Evolutionary conservation across 2,888 invertebrate genomes (phyloP).

Genomic region (Euspilapteryx auroguttella): DNA sequence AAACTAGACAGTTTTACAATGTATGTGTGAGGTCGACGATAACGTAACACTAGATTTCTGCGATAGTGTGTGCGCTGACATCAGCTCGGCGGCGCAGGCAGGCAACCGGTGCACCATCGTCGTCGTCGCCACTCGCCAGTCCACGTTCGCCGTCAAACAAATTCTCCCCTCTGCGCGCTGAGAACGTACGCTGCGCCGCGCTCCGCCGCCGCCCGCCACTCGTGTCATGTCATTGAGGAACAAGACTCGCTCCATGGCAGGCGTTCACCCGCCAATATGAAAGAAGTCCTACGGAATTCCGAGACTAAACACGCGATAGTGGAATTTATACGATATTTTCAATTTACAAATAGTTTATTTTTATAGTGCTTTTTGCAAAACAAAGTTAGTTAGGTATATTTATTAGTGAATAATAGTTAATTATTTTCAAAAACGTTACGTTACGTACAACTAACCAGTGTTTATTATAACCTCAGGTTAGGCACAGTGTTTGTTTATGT

Average conservation of each 20-base stretch:
- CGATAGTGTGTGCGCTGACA: slow-evolving; percentile 39
- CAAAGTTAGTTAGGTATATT: slow-evolving; percentile 51
- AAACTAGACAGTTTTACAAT: slow-evolving; percentile 41
- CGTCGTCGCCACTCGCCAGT: slow-evolving; percentile 25
- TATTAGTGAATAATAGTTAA: slow-evolving; percentile 57
- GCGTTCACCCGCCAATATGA: slow-evolving; percentile 57
- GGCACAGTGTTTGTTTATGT: slow-evolving; percentile 37
- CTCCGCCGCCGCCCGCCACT: slow-evolving; percentile 31
- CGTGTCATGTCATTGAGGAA: slow-evolving; percentile 62
- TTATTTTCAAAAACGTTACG: slow-evolving; percentile 47
- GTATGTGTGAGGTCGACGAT: slow-evolving; percentile 23
- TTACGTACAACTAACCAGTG: no score
- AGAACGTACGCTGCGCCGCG: slow-evolving; percentile 30
- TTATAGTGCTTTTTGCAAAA: slow-evolving; percentile 49
- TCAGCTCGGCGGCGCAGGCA: slow-evolving; percentile 16
- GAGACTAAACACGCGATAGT: slow-evolving; percentile 52
- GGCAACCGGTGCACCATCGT: slow-evolving; percentile 53
- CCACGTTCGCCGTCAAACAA: slow-evolving; percentile 6
- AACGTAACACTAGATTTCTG: slow-evolving; percentile 18
- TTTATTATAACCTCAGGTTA: slow-evolving; percentile 35
- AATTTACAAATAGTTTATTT: slow-evolving; percentile 52
- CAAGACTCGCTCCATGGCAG: slow-evolving; percentile 59
- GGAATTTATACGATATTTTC: slow-evolving; percentile 50
- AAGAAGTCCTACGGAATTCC: slow-evolving; percentile 46
- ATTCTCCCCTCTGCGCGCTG: slow-evolving; percentile 48